Evolutionary conservation across 2,888 invertebrate species (phyloP).

Genomic region (Graphium colonna): DNA sequence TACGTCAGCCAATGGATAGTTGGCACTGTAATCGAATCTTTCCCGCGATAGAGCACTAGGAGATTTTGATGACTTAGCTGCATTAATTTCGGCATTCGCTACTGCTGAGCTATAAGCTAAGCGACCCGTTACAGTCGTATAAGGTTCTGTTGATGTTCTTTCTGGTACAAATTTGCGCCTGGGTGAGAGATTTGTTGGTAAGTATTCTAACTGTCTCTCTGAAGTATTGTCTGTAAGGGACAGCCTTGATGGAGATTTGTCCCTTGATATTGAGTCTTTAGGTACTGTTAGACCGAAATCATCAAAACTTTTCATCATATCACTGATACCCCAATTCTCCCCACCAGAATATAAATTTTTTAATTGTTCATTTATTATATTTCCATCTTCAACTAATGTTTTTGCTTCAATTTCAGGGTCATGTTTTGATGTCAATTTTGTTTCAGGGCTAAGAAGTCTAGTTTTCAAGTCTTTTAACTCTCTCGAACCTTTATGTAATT

Average conservation of each 20-base stretch:
- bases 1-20: conserved; percentile 68
- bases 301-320: conserved; percentile 82
- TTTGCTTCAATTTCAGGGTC: conserved; percentile 81
- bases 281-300: conserved; percentile 78
- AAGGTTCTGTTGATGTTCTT: conserved; percentile 80
- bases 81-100: conserved; percentile 81
- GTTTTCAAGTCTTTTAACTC: conserved; percentile 87
- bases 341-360: conserved; percentile 83
- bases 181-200: conserved; percentile 79
- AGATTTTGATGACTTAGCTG: conserved; percentile 73
- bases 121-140: conserved; percentile 82
- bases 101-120: conserved; percentile 84
- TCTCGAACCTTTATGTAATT: conserved; percentile 88
- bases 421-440: conserved; percentile 61
- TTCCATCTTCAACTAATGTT: conserved; percentile 81
- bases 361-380: conserved; percentile 84
- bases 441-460: conserved; percentile 84
- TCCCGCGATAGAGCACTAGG: conserved; percentile 79
- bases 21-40: conserved; percentile 78
- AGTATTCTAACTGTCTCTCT: conserved; percentile 83
- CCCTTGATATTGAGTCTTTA: conserved; percentile 68
- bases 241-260: conserved; percentile 81
- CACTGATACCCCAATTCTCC: conserved; percentile 85
- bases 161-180: conserved; percentile 79
- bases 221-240: conserved; percentile 82